These are phyloP conservation scores for Stenolophus ochropezus DNA, from an alignment of 2,888 invertebrate species.

Conservation along the genomic window DNA sequence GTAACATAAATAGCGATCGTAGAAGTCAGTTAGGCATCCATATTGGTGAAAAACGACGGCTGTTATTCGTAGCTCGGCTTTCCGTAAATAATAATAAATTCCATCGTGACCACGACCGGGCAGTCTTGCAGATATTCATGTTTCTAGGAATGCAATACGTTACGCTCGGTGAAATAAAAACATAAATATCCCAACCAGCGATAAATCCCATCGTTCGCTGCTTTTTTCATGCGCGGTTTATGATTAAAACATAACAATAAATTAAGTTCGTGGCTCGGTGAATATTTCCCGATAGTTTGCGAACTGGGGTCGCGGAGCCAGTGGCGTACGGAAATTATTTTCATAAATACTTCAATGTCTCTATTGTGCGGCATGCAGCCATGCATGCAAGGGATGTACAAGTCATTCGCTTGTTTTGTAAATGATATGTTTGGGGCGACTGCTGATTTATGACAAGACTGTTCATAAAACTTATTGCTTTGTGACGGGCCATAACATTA, in stretches of 20 bases:
- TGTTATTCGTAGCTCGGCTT: conserved; percentile 32
- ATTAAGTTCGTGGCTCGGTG: conserved; percentile 51
- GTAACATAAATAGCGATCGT: neutral
- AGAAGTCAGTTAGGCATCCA: neutral
- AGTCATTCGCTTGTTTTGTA: conserved; percentile 1
- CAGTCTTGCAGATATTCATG: conserved; percentile 55
- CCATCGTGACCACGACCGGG: conserved; percentile 40
- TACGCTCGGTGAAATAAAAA: conserved; percentile 58
- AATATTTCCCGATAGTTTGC: conserved; percentile 53
- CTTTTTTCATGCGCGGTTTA: conserved; percentile 59
- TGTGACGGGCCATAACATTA: conserved; percentile 3
- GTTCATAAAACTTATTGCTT: neutral
- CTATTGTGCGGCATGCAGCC: neutral
- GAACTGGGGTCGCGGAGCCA: conserved; percentile 19
- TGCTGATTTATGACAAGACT: conserved; percentile 9
- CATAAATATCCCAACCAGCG: conserved; percentile 53
- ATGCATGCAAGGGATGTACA: neutral
- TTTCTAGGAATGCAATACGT: conserved; percentile 60
- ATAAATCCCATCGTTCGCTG: conserved; percentile 47
- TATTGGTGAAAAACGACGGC: conserved; percentile 16
- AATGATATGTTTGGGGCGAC: neutral
- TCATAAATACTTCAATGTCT: conserved; percentile 18
- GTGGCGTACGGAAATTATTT: conserved; percentile 23
- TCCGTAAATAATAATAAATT: conserved; percentile 53
- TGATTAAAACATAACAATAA: conserved; percentile 60